A percentile compares a stretch with the other conserved stretches of the same genome.
phyloP scores from a whole-genome alignment of 2,888 invertebrate species.

The Boloria selene region DNA sequence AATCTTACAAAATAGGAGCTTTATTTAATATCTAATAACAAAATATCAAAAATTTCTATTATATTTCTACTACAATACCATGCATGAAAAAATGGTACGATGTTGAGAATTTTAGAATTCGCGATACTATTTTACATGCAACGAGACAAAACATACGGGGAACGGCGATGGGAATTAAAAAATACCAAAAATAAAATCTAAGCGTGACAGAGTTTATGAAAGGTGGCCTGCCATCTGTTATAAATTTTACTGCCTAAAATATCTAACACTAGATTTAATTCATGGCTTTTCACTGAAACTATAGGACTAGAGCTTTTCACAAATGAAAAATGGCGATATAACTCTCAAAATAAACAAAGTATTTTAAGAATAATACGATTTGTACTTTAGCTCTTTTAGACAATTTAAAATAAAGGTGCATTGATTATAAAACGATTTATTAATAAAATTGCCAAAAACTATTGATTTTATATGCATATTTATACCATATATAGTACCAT shows the following conservation, averaged over 20 bases:
- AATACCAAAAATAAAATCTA: conserved; percentile 28
- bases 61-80: neutral
- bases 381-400: too few relatives aligned
- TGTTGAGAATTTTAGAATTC: conserved; percentile 17
- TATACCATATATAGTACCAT: too few relatives aligned
- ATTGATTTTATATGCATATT: too few relatives aligned
- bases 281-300: neutral
- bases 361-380: too few relatives aligned
- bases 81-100: conserved; percentile 11
- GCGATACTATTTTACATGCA: conserved; percentile 27
- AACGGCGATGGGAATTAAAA: conserved; percentile 27
- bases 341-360: too few relatives aligned
- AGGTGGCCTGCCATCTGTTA: conserved; percentile 23
- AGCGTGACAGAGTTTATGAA: conserved; percentile 16
- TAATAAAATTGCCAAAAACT: too few relatives aligned
- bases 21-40: too few relatives aligned
- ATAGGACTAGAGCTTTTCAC: neutral
- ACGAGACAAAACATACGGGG: conserved; percentile 32
- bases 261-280: conserved; percentile 1
- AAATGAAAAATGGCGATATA: too few relatives aligned
- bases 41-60: neutral
- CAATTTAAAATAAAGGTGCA: too few relatives aligned
- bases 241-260: conserved; percentile 11
- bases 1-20: too few relatives aligned
- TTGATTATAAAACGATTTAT: too few relatives aligned